A percentile compares a stretch with the other conserved stretches of the same genome.
Evolutionary conservation across 2,797 vertebrate species (phyloP).

Genomic region (Pseudochirops cupreus): DNA sequence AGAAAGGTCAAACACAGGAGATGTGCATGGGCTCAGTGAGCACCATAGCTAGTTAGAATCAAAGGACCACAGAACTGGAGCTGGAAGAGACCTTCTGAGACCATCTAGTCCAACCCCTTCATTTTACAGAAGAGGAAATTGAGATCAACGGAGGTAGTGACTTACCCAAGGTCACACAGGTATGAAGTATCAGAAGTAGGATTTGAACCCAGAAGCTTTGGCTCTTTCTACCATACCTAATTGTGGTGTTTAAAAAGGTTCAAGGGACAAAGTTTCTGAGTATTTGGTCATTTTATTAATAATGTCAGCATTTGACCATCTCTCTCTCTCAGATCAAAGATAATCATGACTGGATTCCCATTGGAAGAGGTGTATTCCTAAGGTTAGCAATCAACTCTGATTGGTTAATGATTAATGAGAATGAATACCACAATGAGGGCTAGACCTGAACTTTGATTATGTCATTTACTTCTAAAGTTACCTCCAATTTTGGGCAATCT

Average conservation of each 20-base stretch:
- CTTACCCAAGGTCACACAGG: background rate
- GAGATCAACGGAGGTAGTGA: background rate
- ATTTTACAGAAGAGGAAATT: background rate
- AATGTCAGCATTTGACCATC: background rate
- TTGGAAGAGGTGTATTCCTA: no score
- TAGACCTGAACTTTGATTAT: no score
- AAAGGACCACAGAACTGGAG: background rate
- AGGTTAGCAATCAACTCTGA: no score
- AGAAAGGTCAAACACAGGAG: conserved; percentile 8
- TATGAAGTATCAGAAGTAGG: background rate
- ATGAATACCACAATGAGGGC: no score
- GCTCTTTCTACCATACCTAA: background rate
- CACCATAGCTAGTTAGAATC: background rate
- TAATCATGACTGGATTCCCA: no score
- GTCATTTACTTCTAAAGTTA: no score
- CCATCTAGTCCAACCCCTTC: background rate
- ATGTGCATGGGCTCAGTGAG: background rate
- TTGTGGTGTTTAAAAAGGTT: background rate
- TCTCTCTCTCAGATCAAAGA: background rate
- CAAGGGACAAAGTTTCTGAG: background rate
- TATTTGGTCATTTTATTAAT: background rate
- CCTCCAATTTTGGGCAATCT: no score
- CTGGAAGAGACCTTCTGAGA: background rate
- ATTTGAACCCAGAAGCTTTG: background rate
- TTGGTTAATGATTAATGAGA: no score